phyloP scores from a whole-genome alignment of 2,797 vertebrate genomes.

The Oreortyx pictus region DNA sequence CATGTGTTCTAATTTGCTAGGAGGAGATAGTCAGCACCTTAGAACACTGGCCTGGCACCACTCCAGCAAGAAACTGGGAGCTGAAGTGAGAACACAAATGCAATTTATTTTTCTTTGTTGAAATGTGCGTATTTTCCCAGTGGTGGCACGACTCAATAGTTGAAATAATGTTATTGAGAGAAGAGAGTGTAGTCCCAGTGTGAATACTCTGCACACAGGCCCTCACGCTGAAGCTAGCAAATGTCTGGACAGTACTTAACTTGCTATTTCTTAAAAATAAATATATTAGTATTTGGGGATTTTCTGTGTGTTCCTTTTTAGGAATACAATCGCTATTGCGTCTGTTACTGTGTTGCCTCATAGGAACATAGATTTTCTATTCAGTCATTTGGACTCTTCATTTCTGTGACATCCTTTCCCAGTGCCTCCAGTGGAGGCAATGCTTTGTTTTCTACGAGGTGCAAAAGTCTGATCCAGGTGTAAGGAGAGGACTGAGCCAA shows the following conservation, averaged over 20 bases:
- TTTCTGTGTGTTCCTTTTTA: background rate
- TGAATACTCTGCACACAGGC: background rate
- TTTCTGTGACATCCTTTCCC: background rate
- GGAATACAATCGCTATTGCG: background rate
- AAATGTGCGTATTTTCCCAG: conserved; percentile 54
- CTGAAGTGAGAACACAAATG: conserved; percentile 67
- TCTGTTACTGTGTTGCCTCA: background rate
- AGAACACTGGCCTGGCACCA: conserved; percentile 35
- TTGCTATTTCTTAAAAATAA: background rate
- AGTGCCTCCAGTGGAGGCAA: background rate
- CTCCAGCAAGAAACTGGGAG: conserved; percentile 42
- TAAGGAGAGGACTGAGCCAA: background rate
- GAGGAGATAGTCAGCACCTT: conserved; percentile 63
- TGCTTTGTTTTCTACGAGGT: background rate
- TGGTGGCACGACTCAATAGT: conserved; percentile 33
- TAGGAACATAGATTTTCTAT: background rate
- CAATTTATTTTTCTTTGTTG: conserved; percentile 70
- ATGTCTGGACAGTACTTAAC: conserved; percentile 19
- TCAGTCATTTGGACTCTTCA: background rate
- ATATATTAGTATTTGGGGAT: background rate
- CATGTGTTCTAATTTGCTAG: conserved; percentile 32
- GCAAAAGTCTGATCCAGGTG: background rate
- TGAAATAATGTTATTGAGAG: conserved; percentile 65
- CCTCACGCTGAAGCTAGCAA: conserved; percentile 27
- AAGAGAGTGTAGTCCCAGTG: conserved; percentile 35